Base-by-base conservation (phyloP, 2,113 vertebrate species). In the Coreoperca whiteheadi region DNA sequence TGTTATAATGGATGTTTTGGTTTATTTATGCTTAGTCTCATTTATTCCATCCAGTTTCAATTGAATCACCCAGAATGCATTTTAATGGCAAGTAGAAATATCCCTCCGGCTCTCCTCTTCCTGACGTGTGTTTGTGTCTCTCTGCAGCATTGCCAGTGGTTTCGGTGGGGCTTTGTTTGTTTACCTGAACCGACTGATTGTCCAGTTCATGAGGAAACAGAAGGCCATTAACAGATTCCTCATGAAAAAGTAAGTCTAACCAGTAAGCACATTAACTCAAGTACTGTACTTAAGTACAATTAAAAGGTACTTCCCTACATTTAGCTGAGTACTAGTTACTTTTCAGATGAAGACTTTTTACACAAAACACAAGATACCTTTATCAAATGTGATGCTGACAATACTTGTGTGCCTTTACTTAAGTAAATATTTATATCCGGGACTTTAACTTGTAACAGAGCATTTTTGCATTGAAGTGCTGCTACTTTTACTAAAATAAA, bases 141-240 rank as follows among this genome's bases (percentile, higher is more conserved):
- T 74, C 15, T 68, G 61, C 91, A 99, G 98, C 15, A 99, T 99
- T 0, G 98, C 98, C 80, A 98, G 98, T 0, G 98, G 98, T 51
- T 99, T 99, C 0, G 98, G 97, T 0, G 98, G 98, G 0, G 98
- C 98, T 0, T 93, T 99, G 64, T 99, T 99, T 0, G 98, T 99
- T 77, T 99, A 97, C 93, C 93, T 99, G 91, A 99, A 99, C 94
- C 92, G 98, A 61, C 97, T 98, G 88, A 99, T 99, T 0, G 98
- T 99, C 56, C 97, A 98, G 94, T 98, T 98, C 92, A 99, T 99
- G 93, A 95, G 98, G 85, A 98, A 98, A 71, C 98, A 99, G 92
- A 99, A 99, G 92, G 92, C 97, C 92, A 99, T 99, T 93, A 99
- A 98, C 93, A 98, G 96, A 89, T 99, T 99, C 94, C 97, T 99